A percentile compares a stretch with the other conserved stretches of the same genome.
Evolutionary conservation across 2,888 invertebrate species (phyloP).

Genomic region (Didymodactylos carnosus): DNA sequence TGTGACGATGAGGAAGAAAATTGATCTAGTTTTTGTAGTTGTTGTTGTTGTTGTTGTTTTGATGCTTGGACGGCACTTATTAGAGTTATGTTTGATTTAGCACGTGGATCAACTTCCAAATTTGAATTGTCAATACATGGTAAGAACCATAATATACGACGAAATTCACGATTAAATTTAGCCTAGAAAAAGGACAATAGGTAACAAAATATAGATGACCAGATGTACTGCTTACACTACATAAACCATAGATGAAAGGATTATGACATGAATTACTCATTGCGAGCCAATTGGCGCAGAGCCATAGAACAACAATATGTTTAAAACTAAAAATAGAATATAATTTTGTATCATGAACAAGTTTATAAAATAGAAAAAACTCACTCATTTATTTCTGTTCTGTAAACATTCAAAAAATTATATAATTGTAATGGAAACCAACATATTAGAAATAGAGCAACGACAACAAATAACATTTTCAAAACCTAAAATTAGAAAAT

Average conservation of each 20-base stretch:
- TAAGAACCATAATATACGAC: not conserved
- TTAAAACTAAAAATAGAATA: slow-evolving; percentile 23
- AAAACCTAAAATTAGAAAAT: slow-evolving; percentile 25
- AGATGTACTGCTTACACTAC: slow-evolving; percentile 48
- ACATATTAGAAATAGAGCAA: slow-evolving; percentile 35
- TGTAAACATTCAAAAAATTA: slow-evolving; percentile 27
- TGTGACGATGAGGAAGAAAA: not conserved
- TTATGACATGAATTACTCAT: slow-evolving; percentile 77
- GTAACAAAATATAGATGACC: not conserved
- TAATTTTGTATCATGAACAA: not conserved
- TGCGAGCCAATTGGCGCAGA: slow-evolving; percentile 55
- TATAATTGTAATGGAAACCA: slow-evolving; percentile 38
- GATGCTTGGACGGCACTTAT: too few relatives aligned
- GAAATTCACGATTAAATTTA: slow-evolving; percentile 7
- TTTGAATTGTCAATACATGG: not conserved
- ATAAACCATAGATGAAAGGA: slow-evolving; percentile 69
- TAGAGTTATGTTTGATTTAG: not conserved
- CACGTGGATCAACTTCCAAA: not conserved
- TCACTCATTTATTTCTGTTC: slow-evolving; percentile 22
- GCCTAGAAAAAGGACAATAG: not conserved
- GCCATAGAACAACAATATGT: slow-evolving; percentile 57
- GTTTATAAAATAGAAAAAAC: not conserved
- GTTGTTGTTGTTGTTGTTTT: not conserved
- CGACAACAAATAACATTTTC: slow-evolving; percentile 36
- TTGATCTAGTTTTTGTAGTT: too few relatives aligned